A percentile compares a stretch with the other conserved stretches of the same genome.
Conservation (phyloP, 2,888 invertebrate genomes). For the Drosophila testacea region DNA sequence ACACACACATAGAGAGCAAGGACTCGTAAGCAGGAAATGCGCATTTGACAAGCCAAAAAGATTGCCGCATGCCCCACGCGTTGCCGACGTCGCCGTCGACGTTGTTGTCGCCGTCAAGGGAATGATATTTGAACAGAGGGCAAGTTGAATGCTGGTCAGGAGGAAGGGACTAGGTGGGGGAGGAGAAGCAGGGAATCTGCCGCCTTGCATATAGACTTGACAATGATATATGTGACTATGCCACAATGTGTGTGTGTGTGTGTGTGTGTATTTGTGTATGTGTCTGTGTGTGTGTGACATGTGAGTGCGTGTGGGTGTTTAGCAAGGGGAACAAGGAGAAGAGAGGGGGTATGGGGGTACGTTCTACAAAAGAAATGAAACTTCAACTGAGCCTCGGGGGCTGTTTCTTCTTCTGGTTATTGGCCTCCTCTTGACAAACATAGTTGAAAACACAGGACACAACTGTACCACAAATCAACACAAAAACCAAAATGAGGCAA, state of each 20-base stretch:
- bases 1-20: conserved; percentile 25
- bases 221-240: conserved; percentile 78
- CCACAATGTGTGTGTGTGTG: conserved; percentile 49
- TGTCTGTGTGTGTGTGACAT: conserved; percentile 26
- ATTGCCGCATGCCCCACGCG: conserved; percentile 67
- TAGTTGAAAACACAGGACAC: conserved; percentile 46
- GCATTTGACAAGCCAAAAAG: conserved; percentile 81
- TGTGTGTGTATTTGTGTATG: conserved; percentile 32
- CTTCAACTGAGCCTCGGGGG: conserved; percentile 63
- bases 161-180: neutral
- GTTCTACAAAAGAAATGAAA: conserved; percentile 56
- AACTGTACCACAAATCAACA: conserved; percentile 60
- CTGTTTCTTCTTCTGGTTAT: conserved; percentile 51
- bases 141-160: conserved; percentile 47
- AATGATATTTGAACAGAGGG: conserved; percentile 70
- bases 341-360: neutral
- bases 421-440: conserved; percentile 21
- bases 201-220: conserved; percentile 78
- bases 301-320: conserved; percentile 36
- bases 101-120: conserved; percentile 54
- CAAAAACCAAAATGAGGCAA: conserved; percentile 31
- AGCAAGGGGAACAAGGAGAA: neutral
- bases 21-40: conserved; percentile 77
- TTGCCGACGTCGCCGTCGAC: neutral
- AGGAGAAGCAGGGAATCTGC: conserved; percentile 10